A percentile compares a stretch with the other conserved stretches of the same genome.
phyloP scores from a whole-genome alignment of 1,140 invertebrate species.

The Diuraphis noxia region DNA sequence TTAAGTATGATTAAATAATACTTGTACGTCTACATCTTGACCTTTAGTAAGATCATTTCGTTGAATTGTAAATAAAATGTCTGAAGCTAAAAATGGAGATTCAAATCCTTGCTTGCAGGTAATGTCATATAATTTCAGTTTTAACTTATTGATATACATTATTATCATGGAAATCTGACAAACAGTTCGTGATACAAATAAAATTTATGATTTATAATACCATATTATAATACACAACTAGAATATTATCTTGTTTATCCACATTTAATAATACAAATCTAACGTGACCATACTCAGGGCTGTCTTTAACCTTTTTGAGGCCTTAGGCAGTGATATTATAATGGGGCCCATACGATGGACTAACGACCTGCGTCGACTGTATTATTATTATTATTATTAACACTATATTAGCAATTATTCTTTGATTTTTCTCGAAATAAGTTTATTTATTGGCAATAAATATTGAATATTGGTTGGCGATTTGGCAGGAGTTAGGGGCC shows the following conservation, averaged over 20 bases:
- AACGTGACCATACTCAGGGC: too few relatives aligned
- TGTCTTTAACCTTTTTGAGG: too few relatives aligned
- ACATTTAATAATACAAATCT: not conserved
- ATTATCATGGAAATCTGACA: not conserved
- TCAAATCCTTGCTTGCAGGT: conserved; percentile 17
- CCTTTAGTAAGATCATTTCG: not conserved
- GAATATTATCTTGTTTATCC: not conserved
- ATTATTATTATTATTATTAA: too few relatives aligned
- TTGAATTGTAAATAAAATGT: not conserved
- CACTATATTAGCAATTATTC: too few relatives aligned
- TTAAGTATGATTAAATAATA: not conserved
- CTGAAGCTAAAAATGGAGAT: not conserved
- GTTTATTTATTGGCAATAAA: too few relatives aligned
- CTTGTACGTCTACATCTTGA: too few relatives aligned
- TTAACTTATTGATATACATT: not conserved
- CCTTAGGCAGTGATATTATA: too few relatives aligned
- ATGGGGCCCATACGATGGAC: too few relatives aligned
- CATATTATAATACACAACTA: not conserved
- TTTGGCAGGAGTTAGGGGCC: too few relatives aligned
- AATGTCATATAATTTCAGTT: not conserved
- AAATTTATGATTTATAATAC: not conserved
- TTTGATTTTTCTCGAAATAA: too few relatives aligned
- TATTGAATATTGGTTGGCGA: too few relatives aligned
- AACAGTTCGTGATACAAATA: not conserved
- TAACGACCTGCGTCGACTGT: too few relatives aligned